Percentiles rank a stretch among this genome's conserved stretches.
Evolutionary conservation across 2,888 invertebrate species (phyloP).

Genomic region (Scelioninae gen. 1): DNA sequence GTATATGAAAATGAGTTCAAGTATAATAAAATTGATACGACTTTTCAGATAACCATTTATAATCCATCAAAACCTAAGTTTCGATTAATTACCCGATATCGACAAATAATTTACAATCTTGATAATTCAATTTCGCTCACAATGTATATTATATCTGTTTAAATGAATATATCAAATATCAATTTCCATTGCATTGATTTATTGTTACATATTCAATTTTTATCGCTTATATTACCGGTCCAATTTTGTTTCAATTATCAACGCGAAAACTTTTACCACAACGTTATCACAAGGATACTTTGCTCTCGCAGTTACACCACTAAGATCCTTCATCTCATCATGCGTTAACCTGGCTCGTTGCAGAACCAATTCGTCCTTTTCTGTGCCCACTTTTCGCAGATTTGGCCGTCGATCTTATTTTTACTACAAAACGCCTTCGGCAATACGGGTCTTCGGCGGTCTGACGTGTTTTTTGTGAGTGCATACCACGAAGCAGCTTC

Average conservation of each 20-base stretch:
- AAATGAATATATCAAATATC: too few relatives aligned
- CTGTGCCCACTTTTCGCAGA: constrained; percentile 58
- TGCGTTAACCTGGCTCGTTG: constrained; percentile 66
- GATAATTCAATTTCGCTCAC: not conserved
- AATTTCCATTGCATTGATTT: not conserved
- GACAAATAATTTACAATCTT: not conserved
- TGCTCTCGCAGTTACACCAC: constrained; percentile 49
- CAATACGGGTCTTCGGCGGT: constrained; percentile 81
- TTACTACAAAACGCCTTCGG: constrained; percentile 71
- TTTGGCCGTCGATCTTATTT: constrained; percentile 68
- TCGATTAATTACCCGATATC: not conserved
- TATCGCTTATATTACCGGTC: not conserved
- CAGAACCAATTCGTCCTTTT: constrained; percentile 63
- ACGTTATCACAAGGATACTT: constrained; percentile 39
- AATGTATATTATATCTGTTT: not conserved
- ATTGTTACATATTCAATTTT: not conserved
- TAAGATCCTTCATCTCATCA: constrained; percentile 61
- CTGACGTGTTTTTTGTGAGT: constrained; percentile 84
- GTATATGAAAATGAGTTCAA: not conserved
- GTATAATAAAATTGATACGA: constrained; percentile 2
- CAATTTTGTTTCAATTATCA: not conserved
- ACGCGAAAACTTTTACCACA: constrained; percentile 5
- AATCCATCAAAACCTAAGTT: not conserved
- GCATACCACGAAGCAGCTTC: constrained; percentile 84
- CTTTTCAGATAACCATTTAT: not conserved